phyloP scores from a whole-genome alignment of 2,113 vertebrate species.

The Solea senegalensis region DNA sequence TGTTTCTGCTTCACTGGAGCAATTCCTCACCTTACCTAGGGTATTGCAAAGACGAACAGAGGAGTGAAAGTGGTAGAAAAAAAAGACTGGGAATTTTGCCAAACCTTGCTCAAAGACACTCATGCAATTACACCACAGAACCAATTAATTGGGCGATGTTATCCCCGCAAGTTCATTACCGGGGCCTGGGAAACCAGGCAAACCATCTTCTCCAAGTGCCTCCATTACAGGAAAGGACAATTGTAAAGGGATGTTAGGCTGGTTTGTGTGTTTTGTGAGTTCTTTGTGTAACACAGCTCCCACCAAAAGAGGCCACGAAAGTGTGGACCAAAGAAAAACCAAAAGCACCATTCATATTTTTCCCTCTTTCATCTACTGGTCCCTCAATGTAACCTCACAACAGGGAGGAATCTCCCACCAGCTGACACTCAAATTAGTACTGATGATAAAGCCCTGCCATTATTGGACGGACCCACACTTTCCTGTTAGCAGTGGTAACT shows the following conservation, averaged over 20 bases:
- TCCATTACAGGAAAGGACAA: conserved; percentile 47
- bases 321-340: conserved; percentile 50
- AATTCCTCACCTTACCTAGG: conserved; percentile 54
- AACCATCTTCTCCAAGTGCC: conserved; percentile 43
- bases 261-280: conserved; percentile 8
- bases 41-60: conserved; percentile 52
- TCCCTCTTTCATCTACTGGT: conserved; percentile 65
- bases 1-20: conserved; percentile 67
- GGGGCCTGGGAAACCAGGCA: conserved; percentile 67
- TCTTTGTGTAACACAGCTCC: neutral
- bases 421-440: conserved; percentile 73
- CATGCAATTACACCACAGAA: conserved; percentile 64
- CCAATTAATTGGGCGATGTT: conserved; percentile 68
- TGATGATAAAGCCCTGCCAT: conserved; percentile 48
- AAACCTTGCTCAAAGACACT: conserved; percentile 60
- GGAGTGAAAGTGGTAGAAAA: conserved; percentile 21
- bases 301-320: conserved; percentile 33
- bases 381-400: conserved; percentile 65
- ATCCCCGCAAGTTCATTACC: conserved; percentile 69
- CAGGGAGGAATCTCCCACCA: conserved; percentile 64
- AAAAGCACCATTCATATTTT: conserved; percentile 53
- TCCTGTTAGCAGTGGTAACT: conserved; percentile 43
- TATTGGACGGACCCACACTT: conserved; percentile 37
- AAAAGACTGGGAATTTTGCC: conserved; percentile 50
- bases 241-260: conserved; percentile 29